Percentiles rank a stretch among this genome's conserved stretches.
Conservation (phyloP, 1,140 invertebrate genomes). For the Charaxes varanes region DNA sequence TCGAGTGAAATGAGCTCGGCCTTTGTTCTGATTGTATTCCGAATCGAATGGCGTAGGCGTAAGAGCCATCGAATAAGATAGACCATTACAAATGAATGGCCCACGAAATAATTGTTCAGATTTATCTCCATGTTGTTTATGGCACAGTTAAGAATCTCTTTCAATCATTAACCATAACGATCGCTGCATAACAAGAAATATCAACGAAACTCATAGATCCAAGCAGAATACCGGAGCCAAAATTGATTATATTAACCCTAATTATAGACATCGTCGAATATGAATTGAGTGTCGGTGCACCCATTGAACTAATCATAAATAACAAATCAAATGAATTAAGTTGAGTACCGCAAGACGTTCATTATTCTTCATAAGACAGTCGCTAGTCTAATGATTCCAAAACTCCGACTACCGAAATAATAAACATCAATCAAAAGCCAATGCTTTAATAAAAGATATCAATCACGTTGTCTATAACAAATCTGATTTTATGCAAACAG, state of each 20-base stretch:
- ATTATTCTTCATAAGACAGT: conserved; percentile 67
- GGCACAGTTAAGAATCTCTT: conserved; percentile 30
- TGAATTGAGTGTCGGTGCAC: conserved; percentile 46
- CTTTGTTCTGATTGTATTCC: conserved; percentile 19
- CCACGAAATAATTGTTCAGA: conserved; percentile 50
- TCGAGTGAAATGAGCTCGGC: conserved; percentile 4
- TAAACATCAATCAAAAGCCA: conserved; percentile 70
- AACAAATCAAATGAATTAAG: conserved; percentile 29
- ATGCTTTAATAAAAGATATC: conserved; percentile 66
- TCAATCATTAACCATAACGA: conserved; percentile 32
- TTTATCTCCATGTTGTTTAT: conserved; percentile 47
- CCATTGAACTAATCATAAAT: conserved; percentile 25
- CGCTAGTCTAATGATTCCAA: conserved; percentile 65
- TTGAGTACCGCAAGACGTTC: conserved; percentile 39
- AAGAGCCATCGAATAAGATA: conserved; percentile 42
- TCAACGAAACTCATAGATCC: conserved; percentile 16
- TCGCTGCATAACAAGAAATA: conserved; percentile 26
- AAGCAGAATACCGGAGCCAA: conserved; percentile 28
- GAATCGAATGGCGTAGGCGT: conserved; percentile 30
- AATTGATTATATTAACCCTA: conserved; percentile 54
- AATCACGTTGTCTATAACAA: conserved; percentile 70
- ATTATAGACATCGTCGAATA: conserved; percentile 47
- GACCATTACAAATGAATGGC: conserved; percentile 35
- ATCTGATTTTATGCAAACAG: conserved; percentile 66
- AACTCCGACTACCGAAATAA: conserved; percentile 72